A percentile compares a stretch with the other conserved stretches of the same genome.
Conservation (phyloP, 2,888 invertebrate genomes). For the Linnaemya vulpina region DNA sequence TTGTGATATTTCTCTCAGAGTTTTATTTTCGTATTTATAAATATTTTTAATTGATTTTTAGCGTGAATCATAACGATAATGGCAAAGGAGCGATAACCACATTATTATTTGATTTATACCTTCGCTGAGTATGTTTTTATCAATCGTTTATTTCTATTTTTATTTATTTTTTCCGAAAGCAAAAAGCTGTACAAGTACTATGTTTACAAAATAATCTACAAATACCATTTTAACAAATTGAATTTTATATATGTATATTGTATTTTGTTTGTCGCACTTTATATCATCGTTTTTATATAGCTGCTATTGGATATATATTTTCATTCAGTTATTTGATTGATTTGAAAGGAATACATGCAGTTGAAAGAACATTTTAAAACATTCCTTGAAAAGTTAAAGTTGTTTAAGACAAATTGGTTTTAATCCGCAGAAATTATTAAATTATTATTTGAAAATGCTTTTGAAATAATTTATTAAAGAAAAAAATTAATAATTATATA, state of each 20-base stretch:
- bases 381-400: too few species aligned
- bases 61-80: slow-evolving; percentile 62
- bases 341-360: too few species aligned
- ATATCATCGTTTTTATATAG: background rate
- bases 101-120: slow-evolving; percentile 15
- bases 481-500: too few species aligned
- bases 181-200: background rate
- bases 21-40: slow-evolving; percentile 24
- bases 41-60: slow-evolving; percentile 66
- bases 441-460: too few species aligned
- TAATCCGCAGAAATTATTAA: too few species aligned
- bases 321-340: background rate
- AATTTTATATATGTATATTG: slow-evolving; percentile 1
- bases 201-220: slow-evolving; percentile 23
- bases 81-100: background rate
- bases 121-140: background rate
- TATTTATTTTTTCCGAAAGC: background rate
- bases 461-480: too few species aligned
- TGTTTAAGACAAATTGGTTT: too few species aligned
- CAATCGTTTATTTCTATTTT: background rate
- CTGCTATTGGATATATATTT: slow-evolving; percentile 12
- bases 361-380: too few species aligned
- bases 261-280: slow-evolving; percentile 10
- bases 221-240: slow-evolving; percentile 25
- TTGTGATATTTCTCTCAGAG: background rate